Evolutionary conservation across 2,113 vertebrate genomes (phyloP).

Genomic region (Myotis davidii): DNA sequence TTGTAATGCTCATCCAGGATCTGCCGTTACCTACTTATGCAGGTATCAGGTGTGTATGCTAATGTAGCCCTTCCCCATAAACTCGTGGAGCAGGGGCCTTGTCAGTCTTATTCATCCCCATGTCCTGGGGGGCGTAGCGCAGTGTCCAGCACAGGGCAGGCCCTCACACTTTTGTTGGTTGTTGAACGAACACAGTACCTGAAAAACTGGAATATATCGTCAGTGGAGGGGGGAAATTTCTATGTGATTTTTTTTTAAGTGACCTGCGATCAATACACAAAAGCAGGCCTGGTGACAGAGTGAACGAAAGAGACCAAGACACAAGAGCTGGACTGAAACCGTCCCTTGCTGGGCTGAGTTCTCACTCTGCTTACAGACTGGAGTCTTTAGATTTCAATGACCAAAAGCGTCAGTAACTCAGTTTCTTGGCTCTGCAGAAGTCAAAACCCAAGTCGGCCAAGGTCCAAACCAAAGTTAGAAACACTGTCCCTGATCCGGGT

Average conservation of each 20-base stretch:
- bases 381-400: constrained; percentile 48
- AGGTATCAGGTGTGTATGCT: neutral
- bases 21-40: neutral
- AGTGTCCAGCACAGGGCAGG: neutral
- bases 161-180: neutral
- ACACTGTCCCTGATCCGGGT: constrained; percentile 31
- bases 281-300: constrained; percentile 3
- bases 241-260: neutral
- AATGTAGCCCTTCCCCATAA: neutral
- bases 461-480: neutral
- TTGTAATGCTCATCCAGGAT: neutral
- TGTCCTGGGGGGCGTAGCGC: neutral
- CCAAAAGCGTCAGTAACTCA: neutral
- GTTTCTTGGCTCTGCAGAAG: neutral
- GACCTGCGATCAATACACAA: neutral
- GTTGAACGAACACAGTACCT: neutral
- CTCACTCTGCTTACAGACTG: neutral
- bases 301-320: neutral
- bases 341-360: neutral
- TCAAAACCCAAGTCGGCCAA: constrained; percentile 1
- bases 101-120: neutral
- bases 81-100: neutral
- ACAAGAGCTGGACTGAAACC: constrained; percentile 7
- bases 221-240: neutral
- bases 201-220: neutral